Percentiles rank a stretch among this genome's conserved stretches.
phyloP scores from a whole-genome alignment of 2,888 invertebrate species.

The Platycnemis pennipes region DNA sequence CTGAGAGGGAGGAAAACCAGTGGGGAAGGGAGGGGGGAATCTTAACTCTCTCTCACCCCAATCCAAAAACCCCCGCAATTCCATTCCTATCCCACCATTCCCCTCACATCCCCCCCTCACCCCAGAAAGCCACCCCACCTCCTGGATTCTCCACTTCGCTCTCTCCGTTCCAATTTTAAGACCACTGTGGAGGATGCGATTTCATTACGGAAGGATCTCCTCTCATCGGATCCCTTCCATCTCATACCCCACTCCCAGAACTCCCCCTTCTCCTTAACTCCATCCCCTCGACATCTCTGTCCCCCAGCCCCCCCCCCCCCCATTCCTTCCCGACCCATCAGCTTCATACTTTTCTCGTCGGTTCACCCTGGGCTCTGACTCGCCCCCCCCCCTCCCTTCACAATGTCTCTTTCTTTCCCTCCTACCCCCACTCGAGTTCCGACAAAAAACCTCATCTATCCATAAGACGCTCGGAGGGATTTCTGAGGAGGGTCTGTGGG shows the following conservation, averaged over 20 bases:
- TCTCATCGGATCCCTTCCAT: conserved; percentile 23
- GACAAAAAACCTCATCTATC: neutral
- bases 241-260: conserved; percentile 12
- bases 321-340: neutral
- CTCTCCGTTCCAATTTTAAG: conserved; percentile 33
- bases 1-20: neutral
- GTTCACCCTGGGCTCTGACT: too few species aligned
- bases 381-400: neutral
- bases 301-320: neutral
- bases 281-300: too few species aligned
- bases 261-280: too few species aligned
- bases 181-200: conserved; percentile 62
- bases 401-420: neutral
- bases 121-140: neutral
- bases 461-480: conserved; percentile 37
- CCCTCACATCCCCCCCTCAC: neutral
- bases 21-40: neutral
- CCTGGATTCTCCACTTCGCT: neutral
- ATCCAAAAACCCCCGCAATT: neutral
- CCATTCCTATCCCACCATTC: neutral
- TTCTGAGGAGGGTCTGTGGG: neutral
- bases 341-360: neutral
- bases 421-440: neutral
- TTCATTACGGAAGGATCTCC: conserved; percentile 65
- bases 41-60: neutral